Percentiles rank a stretch among this genome's conserved stretches.
Conservation (phyloP, 2,888 invertebrate genomes). For the Aelia acuminata region DNA sequence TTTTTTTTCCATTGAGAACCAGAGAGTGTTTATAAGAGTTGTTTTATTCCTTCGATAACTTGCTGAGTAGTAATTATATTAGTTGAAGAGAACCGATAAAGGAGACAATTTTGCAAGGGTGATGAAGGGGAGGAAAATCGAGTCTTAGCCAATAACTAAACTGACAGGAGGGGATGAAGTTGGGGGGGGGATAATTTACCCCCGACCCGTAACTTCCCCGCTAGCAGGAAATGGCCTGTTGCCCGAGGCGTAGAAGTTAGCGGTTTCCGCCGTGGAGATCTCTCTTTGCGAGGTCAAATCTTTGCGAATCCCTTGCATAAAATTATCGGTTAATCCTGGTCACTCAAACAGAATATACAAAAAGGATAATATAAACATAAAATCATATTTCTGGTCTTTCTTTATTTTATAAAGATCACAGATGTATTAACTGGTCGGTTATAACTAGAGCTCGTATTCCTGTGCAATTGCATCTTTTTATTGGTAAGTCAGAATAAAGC, state of each 20-base stretch:
- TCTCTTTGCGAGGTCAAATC: neutral
- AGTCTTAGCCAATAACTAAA: slow-evolving; percentile 8
- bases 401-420: too few species aligned
- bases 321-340: too few species aligned
- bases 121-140: slow-evolving; percentile 6
- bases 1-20: too few species aligned
- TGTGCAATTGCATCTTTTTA: too few species aligned
- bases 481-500: too few species aligned
- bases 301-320: neutral
- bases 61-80: neutral
- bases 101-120: neutral
- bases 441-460: too few species aligned
- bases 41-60: neutral
- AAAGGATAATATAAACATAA: too few species aligned
- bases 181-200: neutral
- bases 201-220: neutral
- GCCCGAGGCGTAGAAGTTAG: neutral
- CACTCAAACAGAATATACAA: too few species aligned
- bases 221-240: neutral
- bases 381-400: too few species aligned
- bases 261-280: neutral
- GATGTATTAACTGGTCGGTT: too few species aligned
- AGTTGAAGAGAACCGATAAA: neutral
- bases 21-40: neutral
- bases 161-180: neutral